Percentiles rank a stretch among this genome's conserved stretches.
Conservation (phyloP, 2,113 vertebrate genomes). For the Podarcis cretensis region DNA sequence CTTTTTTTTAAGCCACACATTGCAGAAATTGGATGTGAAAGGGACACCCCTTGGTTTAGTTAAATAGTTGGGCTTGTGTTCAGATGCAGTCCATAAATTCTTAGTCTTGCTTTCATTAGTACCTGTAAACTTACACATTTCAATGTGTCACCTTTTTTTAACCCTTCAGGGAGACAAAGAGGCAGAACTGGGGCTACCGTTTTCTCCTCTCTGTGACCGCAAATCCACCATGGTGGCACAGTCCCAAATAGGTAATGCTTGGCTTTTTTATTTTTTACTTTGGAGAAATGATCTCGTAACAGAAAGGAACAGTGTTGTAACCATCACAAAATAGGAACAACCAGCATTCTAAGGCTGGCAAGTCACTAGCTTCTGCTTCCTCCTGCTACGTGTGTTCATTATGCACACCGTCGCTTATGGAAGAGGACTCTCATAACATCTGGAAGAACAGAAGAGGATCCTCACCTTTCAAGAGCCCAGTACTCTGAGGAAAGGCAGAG, state of each 20-base stretch:
- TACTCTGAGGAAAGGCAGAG: background rate
- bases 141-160: background rate
- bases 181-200: slow-evolving; percentile 86
- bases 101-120: background rate
- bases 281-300: background rate
- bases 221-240: slow-evolving; percentile 93
- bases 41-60: background rate
- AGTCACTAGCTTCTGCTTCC: background rate
- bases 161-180: slow-evolving; percentile 89
- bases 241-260: slow-evolving; percentile 88
- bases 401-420: background rate
- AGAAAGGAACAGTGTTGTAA: background rate
- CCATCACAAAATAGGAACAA: background rate
- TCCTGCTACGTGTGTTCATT: background rate
- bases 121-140: background rate
- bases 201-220: slow-evolving; percentile 92
- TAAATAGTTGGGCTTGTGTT: background rate
- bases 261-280: background rate
- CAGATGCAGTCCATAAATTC: background rate
- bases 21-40: too few species aligned
- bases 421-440: background rate
- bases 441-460: background rate
- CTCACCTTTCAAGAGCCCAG: too few species aligned
- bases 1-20: too few species aligned
- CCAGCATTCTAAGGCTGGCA: background rate